Percentiles rank a stretch among this genome's conserved stretches.
These are phyloP conservation scores for Loripinus fragilis DNA, from an alignment of 2,888 invertebrate species.

Conservation along the genomic window DNA sequence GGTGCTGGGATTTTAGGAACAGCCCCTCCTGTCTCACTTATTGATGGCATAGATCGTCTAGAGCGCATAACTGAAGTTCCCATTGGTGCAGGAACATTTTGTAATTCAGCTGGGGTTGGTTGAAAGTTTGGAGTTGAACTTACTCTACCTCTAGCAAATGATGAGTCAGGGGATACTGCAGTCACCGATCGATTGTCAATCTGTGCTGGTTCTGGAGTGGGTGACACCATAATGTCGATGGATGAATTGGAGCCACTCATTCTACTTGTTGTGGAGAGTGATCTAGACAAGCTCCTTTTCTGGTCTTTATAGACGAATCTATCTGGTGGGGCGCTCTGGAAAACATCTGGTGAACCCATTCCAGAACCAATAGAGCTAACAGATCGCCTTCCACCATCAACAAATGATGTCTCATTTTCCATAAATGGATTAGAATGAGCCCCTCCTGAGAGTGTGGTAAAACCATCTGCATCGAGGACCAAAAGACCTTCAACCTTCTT, in stretches of 20 bases:
- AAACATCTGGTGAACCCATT: too few species aligned
- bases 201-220: conserved; percentile 11
- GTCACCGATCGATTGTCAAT: background rate
- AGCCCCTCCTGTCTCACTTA: background rate
- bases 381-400: conserved; percentile 1
- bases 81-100: background rate
- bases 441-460: background rate
- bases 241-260: background rate
- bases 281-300: background rate
- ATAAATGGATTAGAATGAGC: background rate
- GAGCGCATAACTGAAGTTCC: background rate
- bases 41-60: background rate
- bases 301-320: background rate
- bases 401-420: conserved; percentile 33
- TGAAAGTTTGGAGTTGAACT: background rate
- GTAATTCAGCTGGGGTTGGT: background rate
- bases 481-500: background rate
- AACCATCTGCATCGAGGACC: background rate
- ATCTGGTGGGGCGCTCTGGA: conserved; percentile 24
- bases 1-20: background rate
- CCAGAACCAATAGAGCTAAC: conserved; percentile 20
- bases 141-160: background rate
- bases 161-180: background rate
- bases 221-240: conserved; percentile 1
- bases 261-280: background rate